Base-by-base conservation (phyloP, 1,140 invertebrate species). In the Aphis gossypii region DNA sequence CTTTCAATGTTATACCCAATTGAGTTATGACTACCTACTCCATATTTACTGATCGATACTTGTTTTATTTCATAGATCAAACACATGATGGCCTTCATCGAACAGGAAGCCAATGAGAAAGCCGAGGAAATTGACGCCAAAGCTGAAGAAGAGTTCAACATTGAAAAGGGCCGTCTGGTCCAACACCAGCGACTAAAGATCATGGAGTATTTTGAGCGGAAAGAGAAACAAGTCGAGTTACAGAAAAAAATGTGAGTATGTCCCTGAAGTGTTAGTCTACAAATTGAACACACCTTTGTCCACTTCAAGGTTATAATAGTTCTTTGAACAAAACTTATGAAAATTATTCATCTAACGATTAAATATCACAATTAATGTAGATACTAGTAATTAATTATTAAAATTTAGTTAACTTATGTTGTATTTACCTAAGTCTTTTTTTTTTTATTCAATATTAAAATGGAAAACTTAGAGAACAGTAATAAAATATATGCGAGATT, bases 81-180 rank as follows among this genome's bases (percentile, higher is more conserved):
- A 96, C 99, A 99, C 96, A 99, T 99, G 99, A 99, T 99, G 98
- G 99, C 99, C 96, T 99, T 99, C 97, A 99, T 99, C 96, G 99
- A 99, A 96, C 99, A 99, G 97, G 99, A 99, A 96, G 99, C 99
- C 95, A 99, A 99, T 97, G 99, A 99, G 96, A 99, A 99, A 96
- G 99, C 98, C 83, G 99, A 99, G 96, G 99, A 99, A 97, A 99
- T 99, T 95, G 99, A 99, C 97, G 99, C 99, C 35, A 99, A 99
- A 96, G 99, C 99, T 84, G 99, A 99, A 95, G 99, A 99, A 96
- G 99, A 99, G 96, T 99, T 99, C 95, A 99, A 99, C 95, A 99
- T 99, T 95, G 99, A 99, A 96, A 99, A 99, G 95, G 99, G 99
- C 94, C 97, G 99, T 95, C 96, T 99, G 83, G 99, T 99, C 25